phyloP scores from a whole-genome alignment of 2,797 vertebrate genomes.

The Monodelphis domestica region DNA sequence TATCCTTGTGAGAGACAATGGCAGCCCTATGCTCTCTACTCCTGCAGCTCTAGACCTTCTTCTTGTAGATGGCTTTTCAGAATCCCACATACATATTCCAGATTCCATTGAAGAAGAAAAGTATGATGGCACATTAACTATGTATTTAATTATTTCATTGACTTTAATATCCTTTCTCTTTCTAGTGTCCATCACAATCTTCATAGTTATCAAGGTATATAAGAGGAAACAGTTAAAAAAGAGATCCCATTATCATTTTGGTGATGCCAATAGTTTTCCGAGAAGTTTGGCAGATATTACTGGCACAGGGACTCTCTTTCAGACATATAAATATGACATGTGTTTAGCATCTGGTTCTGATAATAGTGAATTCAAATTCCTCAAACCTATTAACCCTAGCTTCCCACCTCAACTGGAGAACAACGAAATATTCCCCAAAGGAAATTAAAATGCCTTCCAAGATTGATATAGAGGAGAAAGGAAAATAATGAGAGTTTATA shows the following conservation, averaged over 20 bases:
- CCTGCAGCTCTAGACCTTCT: constrained; percentile 7
- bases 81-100: background rate
- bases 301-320: background rate
- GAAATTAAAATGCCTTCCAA: background rate
- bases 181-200: background rate
- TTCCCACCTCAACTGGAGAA: constrained; percentile 48
- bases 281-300: background rate
- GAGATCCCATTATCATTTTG: constrained; percentile 74
- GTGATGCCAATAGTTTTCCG: background rate
- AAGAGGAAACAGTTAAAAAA: background rate
- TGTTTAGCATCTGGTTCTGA: background rate
- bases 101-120: fast-evolving
- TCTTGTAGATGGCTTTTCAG: constrained; percentile 36
- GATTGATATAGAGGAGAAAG: background rate
- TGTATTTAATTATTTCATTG: constrained; percentile 54
- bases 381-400: background rate
- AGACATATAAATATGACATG: constrained; percentile 56
- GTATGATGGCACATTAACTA: background rate
- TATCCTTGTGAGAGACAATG: constrained; percentile 81
- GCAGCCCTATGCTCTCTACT: constrained; percentile 80
- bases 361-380: constrained; percentile 35
- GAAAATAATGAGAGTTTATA: background rate
- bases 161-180: constrained; percentile 44
- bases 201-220: background rate
- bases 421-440: constrained; percentile 79